A percentile compares a stretch with the other conserved stretches of the same genome.
Evolutionary conservation across 2,113 vertebrate genomes (phyloP).

Genomic region (Tupaia chinensis): DNA sequence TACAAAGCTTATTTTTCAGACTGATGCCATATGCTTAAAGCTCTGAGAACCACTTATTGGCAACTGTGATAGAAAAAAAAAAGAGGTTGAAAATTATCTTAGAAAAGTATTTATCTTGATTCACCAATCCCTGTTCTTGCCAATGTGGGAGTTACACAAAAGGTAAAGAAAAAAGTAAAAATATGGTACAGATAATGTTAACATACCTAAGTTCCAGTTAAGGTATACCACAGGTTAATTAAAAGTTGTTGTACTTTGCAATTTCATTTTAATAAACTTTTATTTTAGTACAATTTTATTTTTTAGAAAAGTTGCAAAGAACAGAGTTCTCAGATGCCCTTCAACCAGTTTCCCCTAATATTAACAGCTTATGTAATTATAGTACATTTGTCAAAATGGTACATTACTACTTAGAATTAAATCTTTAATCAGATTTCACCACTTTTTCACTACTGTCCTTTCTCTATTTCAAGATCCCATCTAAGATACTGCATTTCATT

Average conservation of each 20-base stretch:
- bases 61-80: background rate
- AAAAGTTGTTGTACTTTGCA: background rate
- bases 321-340: background rate
- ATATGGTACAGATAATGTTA: background rate
- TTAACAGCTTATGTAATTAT: background rate
- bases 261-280: slow-evolving; percentile 38
- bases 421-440: slow-evolving; percentile 30
- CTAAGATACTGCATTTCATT: background rate
- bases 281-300: slow-evolving; percentile 27
- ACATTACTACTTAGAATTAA: slow-evolving; percentile 16
- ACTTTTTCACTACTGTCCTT: background rate
- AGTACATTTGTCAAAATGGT: slow-evolving; percentile 16
- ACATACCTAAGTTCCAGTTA: background rate
- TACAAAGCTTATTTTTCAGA: background rate
- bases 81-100: background rate
- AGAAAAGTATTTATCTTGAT: slow-evolving; percentile 30
- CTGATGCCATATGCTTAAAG: background rate
- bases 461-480: slow-evolving; percentile 1
- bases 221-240: background rate
- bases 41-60: slow-evolving; percentile 13
- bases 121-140: background rate
- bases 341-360: background rate
- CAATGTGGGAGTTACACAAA: background rate
- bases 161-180: background rate
- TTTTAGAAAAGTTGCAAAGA: background rate